A percentile compares a stretch with the other conserved stretches of the same genome.
These are phyloP conservation scores for Xiphydria camelus DNA, from an alignment of 2,888 invertebrate species.

Conservation along the genomic window DNA sequence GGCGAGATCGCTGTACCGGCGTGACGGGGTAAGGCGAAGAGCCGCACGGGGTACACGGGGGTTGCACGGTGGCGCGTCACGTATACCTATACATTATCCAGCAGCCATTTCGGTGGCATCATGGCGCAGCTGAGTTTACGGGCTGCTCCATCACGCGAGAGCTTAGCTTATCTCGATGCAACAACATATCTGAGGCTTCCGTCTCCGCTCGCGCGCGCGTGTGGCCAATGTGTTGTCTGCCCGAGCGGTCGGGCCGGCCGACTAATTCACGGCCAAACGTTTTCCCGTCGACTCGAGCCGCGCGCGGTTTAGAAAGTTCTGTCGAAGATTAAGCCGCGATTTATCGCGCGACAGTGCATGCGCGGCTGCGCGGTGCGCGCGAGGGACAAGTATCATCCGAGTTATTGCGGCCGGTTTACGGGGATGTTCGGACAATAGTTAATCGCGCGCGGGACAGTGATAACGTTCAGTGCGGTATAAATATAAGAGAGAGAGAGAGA, in stretches of 20 bases:
- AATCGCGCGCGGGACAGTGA: slow-evolving; percentile 38
- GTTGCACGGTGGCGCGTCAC: too few species aligned
- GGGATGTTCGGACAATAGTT: slow-evolving; percentile 35
- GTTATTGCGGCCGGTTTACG: slow-evolving; percentile 35
- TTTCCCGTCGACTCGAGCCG: slow-evolving; percentile 22
- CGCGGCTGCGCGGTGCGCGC: too few species aligned
- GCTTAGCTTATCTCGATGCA: slow-evolving; percentile 56
- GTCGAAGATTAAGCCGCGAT: slow-evolving; percentile 46
- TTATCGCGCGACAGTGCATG: slow-evolving; percentile 41
- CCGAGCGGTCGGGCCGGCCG: too few species aligned
- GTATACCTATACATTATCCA: slow-evolving; percentile 39
- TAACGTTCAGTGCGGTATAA: slow-evolving; percentile 33
- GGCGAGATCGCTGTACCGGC: too few species aligned
- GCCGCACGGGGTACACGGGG: too few species aligned
- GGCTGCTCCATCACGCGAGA: slow-evolving; percentile 54
- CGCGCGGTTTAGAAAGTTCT: slow-evolving; percentile 41
- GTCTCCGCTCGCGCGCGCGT: too few species aligned
- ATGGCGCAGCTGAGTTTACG: slow-evolving; percentile 50
- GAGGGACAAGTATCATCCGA: slow-evolving; percentile 24
- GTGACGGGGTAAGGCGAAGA: too few species aligned
- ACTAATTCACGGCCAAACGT: slow-evolving; percentile 45
- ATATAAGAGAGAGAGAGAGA: slow-evolving; percentile 19
- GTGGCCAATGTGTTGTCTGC: too few species aligned
- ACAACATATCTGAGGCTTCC: slow-evolving; percentile 53
- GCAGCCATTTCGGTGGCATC: slow-evolving; percentile 51